A percentile compares a stretch with the other conserved stretches of the same genome.
Evolutionary conservation across 2,888 invertebrate species (phyloP).

Genomic region (Anaspis maculata): DNA sequence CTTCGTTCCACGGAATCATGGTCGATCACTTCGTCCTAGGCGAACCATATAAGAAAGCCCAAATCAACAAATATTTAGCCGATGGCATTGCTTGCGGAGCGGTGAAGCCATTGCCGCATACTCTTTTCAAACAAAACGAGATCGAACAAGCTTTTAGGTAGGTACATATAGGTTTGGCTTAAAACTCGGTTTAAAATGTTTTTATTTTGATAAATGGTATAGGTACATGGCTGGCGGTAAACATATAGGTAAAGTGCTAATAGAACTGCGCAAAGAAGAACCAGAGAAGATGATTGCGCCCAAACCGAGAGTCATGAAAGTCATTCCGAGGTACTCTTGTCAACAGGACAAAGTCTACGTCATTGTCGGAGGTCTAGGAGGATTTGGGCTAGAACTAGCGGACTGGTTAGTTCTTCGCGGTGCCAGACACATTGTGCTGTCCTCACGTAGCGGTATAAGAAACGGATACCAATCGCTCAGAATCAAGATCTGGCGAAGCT

Average conservation of each 20-base stretch:
- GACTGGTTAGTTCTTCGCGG: constrained; percentile 82
- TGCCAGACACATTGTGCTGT: constrained; percentile 68
- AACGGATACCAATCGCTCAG: constrained; percentile 12
- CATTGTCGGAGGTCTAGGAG: constrained; percentile 77
- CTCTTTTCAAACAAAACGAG: constrained; percentile 55
- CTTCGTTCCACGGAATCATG: constrained; percentile 70
- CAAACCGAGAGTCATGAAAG: not conserved
- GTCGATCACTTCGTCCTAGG: constrained; percentile 45
- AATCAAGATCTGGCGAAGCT: constrained; percentile 57
- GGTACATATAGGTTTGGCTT: too few relatives aligned
- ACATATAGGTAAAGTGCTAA: constrained; percentile 67
- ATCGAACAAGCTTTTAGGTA: constrained; percentile 66
- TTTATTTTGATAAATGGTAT: too few relatives aligned
- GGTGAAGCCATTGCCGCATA: constrained; percentile 59
- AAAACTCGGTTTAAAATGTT: too few relatives aligned
- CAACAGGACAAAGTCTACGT: constrained; percentile 43
- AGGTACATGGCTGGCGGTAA: constrained; percentile 55
- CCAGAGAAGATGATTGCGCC: constrained; percentile 14
- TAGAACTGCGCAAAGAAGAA: constrained; percentile 35
- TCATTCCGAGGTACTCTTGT: constrained; percentile 11
- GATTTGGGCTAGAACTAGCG: constrained; percentile 82
- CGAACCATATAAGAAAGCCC: not conserved
- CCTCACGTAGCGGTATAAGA: constrained; percentile 45
- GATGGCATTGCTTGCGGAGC: constrained; percentile 42
- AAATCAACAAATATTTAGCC: not conserved